A percentile compares a stretch with the other conserved stretches of the same genome.
Evolutionary conservation across 2,888 invertebrate genomes (phyloP).

Genomic region (Balanococcus diminutus): DNA sequence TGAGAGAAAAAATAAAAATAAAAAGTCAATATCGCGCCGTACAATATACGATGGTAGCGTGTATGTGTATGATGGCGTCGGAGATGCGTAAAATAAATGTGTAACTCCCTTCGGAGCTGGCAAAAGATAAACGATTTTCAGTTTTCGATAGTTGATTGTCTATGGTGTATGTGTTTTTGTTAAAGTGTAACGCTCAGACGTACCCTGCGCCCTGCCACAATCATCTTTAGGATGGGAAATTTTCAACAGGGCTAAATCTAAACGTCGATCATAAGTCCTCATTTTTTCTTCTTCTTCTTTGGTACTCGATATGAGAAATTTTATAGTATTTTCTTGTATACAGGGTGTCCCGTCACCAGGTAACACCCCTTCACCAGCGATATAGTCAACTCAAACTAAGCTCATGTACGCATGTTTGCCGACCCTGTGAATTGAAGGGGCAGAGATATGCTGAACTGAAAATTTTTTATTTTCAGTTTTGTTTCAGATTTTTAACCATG

Average conservation of each 20-base stretch:
- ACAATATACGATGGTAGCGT: neutral
- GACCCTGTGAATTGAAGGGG: too few species aligned
- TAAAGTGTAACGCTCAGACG: neutral
- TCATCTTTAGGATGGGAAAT: neutral
- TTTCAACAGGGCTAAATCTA: neutral
- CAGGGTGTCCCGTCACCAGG: too few species aligned
- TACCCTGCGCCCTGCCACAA: neutral
- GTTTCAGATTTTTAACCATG: too few species aligned
- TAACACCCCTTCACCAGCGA: too few species aligned
- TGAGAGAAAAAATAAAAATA: neutral
- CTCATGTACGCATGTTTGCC: too few species aligned
- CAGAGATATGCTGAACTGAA: too few species aligned
- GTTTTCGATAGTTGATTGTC: constrained; percentile 47
- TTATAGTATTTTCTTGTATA: too few species aligned
- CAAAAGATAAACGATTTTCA: constrained; percentile 50
- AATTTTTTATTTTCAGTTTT: too few species aligned
- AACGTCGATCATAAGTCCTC: neutral
- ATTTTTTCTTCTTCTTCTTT: too few species aligned
- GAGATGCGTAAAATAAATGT: constrained; percentile 47
- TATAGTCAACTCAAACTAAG: too few species aligned
- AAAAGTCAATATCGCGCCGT: constrained; percentile 18
- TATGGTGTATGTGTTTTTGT: neutral
- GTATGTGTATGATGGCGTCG: neutral
- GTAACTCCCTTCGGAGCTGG: constrained; percentile 48
- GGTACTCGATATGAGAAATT: too few species aligned